Evolutionary conservation across 1,140 invertebrate species (phyloP), one percentile per base, ranked within the genome.

Genomic region (Platyscapa corneri): DNA sequence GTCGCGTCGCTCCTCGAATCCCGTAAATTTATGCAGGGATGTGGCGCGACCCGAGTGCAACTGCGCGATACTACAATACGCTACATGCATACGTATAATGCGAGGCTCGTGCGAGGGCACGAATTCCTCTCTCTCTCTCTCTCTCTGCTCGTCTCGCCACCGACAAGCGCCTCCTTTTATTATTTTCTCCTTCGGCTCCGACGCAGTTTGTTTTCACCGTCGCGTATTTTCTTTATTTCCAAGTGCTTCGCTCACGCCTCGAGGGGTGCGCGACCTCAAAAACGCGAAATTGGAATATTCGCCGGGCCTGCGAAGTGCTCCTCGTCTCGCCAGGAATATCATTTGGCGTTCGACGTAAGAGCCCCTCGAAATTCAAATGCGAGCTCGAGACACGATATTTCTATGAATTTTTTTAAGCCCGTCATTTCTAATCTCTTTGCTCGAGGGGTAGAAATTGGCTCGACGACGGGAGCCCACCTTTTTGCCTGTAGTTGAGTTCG

Each of bases 1-100:
- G 49, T 56, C n/a, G n/a, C n/a, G n/a, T n/a, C 70, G 49, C 53
- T 53, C 49, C 49, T 64, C 67, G 77, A 42, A 83, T 83, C 79
- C 76, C 87, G 74, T 42, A 80, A 75, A 85, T 89, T 89, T 91
- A 91, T 91, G 91, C 89, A 86, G 87, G 65, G 83, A 74, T 88
- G 89, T 79, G 84, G 79, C 85, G 74, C 23, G 30, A n/a, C 34
- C 76, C 75, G 30, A 27, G 30, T 65, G 42, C 65, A 42, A 42
- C 64, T 81, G 65, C 32, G 65, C 39, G 32, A 37, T 42, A 39
- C 37, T 23, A 81, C 65, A 70, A 49, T 42, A 53, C 65, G n/a
- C 60, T 64, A n/a, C 46, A 39, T 49, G 34, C 34, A 53, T 53
- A 75, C 30, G 32, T 46, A 76, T 49, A 56, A 76, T 76, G 56